These are phyloP conservation scores for Hassar affinis DNA, from an alignment of 2,113 vertebrate genomes.

Conservation along the genomic window DNA sequence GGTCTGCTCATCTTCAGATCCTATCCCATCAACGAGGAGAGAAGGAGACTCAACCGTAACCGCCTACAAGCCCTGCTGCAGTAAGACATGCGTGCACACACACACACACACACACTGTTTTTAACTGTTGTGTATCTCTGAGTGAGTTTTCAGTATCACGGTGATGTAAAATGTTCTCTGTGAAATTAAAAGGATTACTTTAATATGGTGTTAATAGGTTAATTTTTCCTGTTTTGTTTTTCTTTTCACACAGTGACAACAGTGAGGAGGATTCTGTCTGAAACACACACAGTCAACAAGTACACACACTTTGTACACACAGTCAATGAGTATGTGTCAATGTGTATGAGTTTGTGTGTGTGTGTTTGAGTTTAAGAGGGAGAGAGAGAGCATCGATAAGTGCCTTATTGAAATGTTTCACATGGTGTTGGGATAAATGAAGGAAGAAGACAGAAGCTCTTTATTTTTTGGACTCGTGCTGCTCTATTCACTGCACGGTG, in stretches of 20 bases:
- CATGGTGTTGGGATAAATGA: not conserved
- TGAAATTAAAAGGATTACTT: not conserved
- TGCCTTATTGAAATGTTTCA: not conserved
- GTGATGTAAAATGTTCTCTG: too few relatives aligned
- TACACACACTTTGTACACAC: not conserved
- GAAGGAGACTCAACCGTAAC: slow-evolving; percentile 79
- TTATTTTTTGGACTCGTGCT: not conserved
- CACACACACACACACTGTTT: not conserved
- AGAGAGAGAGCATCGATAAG: not conserved
- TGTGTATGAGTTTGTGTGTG: not conserved
- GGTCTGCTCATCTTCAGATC: slow-evolving; percentile 85
- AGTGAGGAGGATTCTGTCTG: not conserved
- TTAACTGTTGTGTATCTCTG: not conserved
- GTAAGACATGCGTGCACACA: slow-evolving; percentile 4
- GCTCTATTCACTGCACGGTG: not conserved
- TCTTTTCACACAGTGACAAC: not conserved
- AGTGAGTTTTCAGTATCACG: not conserved
- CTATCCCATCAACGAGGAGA: slow-evolving; percentile 88
- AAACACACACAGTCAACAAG: too few relatives aligned
- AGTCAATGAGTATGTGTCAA: too few relatives aligned
- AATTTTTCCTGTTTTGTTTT: not conserved
- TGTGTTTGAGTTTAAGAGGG: too few relatives aligned
- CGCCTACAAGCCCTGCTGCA: slow-evolving; percentile 73
- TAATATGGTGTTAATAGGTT: not conserved
- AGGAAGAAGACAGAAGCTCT: not conserved